Evolutionary conservation across 1,140 invertebrate species (phyloP).

Genomic region (Drosophila bipectinata): DNA sequence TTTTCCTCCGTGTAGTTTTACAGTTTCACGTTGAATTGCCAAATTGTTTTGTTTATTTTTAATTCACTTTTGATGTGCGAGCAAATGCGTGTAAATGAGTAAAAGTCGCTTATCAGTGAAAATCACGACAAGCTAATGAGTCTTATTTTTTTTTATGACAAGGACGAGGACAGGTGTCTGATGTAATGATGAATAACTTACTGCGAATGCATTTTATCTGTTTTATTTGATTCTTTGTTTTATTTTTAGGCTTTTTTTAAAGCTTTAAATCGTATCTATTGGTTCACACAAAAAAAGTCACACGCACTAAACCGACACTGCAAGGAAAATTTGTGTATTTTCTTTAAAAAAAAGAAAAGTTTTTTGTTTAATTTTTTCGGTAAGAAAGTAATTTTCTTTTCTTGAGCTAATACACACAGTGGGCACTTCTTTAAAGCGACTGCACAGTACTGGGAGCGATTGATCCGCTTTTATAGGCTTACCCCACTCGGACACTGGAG

Average conservation of each 20-base stretch:
- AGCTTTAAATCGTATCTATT: background rate
- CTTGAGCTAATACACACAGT: constrained; percentile 37
- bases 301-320: constrained; percentile 2
- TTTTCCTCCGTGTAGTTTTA: constrained; percentile 14
- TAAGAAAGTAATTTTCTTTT: background rate
- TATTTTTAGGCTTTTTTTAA: background rate
- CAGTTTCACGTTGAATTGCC: constrained; percentile 37
- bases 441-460: constrained; percentile 52
- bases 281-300: background rate
- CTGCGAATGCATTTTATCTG: constrained; percentile 64
- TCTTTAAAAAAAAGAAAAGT: background rate
- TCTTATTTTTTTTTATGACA: constrained; percentile 18
- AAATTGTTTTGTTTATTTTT: constrained; percentile 56
- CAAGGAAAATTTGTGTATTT: background rate
- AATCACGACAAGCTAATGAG: constrained; percentile 18
- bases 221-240: constrained; percentile 1
- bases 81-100: constrained; percentile 38
- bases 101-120: constrained; percentile 25
- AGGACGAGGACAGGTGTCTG: constrained; percentile 32
- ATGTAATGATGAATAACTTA: constrained; percentile 60
- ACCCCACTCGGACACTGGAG: constrained; percentile 43
- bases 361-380: background rate
- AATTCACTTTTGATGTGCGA: constrained; percentile 48
- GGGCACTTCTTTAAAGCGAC: constrained; percentile 46
- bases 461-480: constrained; percentile 73